phyloP scores from a whole-genome alignment of 2,888 invertebrate genomes.

The Drosophila formosana region DNA sequence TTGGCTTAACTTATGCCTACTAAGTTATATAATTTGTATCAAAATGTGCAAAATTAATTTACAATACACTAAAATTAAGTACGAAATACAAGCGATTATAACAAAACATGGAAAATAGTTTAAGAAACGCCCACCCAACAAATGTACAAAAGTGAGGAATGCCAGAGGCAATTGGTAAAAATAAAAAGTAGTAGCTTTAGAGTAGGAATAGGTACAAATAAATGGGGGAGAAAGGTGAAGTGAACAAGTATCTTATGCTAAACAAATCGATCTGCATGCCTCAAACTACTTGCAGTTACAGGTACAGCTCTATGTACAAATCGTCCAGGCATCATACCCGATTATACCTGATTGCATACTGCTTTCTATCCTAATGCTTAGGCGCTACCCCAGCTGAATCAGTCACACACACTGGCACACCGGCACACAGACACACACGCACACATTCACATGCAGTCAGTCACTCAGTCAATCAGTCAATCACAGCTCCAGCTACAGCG shows the following conservation, averaged over 20 bases:
- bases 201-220: not conserved
- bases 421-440: not conserved
- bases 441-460: slow-evolving; percentile 23
- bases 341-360: not conserved
- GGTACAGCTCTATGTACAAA: no score
- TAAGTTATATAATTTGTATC: slow-evolving; percentile 62
- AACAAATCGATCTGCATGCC: no score
- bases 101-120: slow-evolving; percentile 49
- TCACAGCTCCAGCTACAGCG: slow-evolving; percentile 85
- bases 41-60: slow-evolving; percentile 72
- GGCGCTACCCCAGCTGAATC: slow-evolving; percentile 1
- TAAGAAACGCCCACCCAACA: slow-evolving; percentile 55
- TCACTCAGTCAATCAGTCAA: slow-evolving; percentile 25
- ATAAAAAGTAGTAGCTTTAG: not conserved
- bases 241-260: no score
- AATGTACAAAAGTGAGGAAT: slow-evolving; percentile 62
- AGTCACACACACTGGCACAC: not conserved
- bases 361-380: slow-evolving; percentile 35
- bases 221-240: no score
- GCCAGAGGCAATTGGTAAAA: slow-evolving; percentile 23
- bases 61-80: slow-evolving; percentile 74
- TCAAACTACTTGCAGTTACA: no score
- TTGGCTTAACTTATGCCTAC: slow-evolving; percentile 85
- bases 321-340: no score
- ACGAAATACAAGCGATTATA: slow-evolving; percentile 63